Base-by-base conservation (phyloP, 1,140 invertebrate genomes). In the Reticulitermes speratus region DNA sequence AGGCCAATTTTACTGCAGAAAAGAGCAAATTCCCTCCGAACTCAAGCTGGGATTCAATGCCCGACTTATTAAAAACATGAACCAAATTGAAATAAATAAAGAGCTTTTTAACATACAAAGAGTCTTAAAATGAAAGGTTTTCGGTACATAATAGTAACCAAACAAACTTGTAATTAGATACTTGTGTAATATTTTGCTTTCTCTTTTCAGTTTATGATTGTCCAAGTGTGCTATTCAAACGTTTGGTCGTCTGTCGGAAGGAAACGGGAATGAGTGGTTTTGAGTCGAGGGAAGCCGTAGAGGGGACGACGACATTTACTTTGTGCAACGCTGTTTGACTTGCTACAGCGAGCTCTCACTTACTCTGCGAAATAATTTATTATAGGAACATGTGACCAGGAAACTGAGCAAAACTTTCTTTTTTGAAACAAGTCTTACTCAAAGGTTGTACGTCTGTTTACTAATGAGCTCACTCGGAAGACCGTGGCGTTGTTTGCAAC, bases 131-230 rank as follows among this genome's bases (percentile, higher is more conserved):
- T 75, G 65, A 75, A 75, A 75, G 25, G 25, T 75, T 75, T 75
- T 30, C n/a, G 25, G 9, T 75, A 30, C n/a, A 75, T 75, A 75
- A 75, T 75, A 75, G 65, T 75, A 30, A 30, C 65, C 65, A 75
- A 75, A 75, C 65, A 75, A 75, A 75, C 65, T 75, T 75, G 65
- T 75, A 75, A 75, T 75, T 75, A 75, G 65, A 75, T 75, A 75
- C 65, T 75, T 75, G 25, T 75, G n/a, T 75, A 30, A 75, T 75
- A 75, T 75, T 75, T 75, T 75, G n/a, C 65, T 14, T 75, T 75
- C 65, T 75, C 65, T 75, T 75, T 75, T 30, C 65, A 75, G 65
- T 75, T 75, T 75, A 30, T 75, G 65, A 75, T 75, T 75, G 65
- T 75, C 65, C 65, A 75, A 75, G 65, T 75, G n/a, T 1, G 25